phyloP scores from a whole-genome alignment of 2,797 vertebrate genomes.

The Eulemur coronatus region DNA sequence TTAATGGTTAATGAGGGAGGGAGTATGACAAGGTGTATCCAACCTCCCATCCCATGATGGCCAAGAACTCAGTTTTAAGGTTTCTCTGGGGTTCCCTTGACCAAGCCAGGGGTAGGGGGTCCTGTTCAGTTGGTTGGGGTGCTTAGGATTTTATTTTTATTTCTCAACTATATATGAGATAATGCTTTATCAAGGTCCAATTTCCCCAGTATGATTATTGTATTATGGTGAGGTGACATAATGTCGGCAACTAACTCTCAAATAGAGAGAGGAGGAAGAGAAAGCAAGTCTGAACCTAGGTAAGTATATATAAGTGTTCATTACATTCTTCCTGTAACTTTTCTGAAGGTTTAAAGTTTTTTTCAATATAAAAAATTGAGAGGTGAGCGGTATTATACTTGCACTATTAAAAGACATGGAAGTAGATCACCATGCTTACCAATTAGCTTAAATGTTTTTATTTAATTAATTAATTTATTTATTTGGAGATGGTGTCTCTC shows the following conservation, averaged over 20 bases:
- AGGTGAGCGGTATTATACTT: background rate
- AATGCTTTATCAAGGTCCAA: background rate
- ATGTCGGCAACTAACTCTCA: background rate
- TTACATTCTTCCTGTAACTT: background rate
- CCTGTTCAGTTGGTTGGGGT: no score
- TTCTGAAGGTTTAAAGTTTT: background rate
- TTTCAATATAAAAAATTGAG: background rate
- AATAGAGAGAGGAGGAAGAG: background rate
- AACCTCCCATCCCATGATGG: no score
- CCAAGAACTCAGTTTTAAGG: no score
- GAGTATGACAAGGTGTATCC: no score
- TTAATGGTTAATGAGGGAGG: no score
- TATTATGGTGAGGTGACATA: background rate
- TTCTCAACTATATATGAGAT: background rate
- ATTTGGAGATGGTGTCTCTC: background rate
- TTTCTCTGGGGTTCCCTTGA: no score
- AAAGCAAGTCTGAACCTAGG: no score
- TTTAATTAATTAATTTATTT: background rate
- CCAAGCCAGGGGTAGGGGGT: no score
- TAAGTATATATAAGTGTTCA: accelerated
- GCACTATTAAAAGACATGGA: background rate
- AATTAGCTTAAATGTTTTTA: background rate
- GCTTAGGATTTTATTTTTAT: no score
- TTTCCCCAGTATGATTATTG: background rate
- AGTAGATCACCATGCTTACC: background rate